Percentiles rank a stretch among this genome's conserved stretches.
Evolutionary conservation across 2,797 vertebrate genomes (phyloP).

Genomic region (Cirrhinus mrigala): DNA sequence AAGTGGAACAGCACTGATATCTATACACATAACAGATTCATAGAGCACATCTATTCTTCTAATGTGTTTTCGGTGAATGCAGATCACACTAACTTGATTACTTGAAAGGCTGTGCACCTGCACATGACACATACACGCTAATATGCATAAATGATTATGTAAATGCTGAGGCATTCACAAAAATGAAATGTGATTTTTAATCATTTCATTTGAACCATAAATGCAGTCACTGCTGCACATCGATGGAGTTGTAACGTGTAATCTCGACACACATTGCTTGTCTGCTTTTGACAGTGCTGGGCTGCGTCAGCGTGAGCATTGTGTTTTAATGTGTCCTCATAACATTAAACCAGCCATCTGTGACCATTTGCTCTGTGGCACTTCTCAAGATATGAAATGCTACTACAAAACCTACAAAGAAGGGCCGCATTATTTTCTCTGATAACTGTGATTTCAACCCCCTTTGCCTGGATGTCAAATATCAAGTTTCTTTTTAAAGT

Average conservation of each 20-base stretch:
- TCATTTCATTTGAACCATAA: neutral
- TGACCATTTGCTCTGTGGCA: conserved; percentile 41
- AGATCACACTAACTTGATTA: conserved; percentile 23
- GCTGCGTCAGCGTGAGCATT: conserved; percentile 46
- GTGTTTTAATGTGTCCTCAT: conserved; percentile 50
- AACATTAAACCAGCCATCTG: conserved; percentile 53
- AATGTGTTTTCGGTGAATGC: conserved; percentile 2
- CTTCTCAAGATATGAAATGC: conserved; percentile 41
- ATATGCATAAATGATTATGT: neutral
- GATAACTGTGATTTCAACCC: conserved; percentile 27
- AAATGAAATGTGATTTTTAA: conserved; percentile 17
- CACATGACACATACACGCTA: neutral
- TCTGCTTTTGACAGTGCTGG: conserved; percentile 35
- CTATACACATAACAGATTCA: conserved; percentile 32
- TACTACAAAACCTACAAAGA: conserved; percentile 44
- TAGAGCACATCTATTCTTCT: conserved; percentile 10
- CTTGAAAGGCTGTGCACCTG: conserved; percentile 20
- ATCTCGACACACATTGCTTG: conserved; percentile 14
- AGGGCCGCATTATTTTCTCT: neutral
- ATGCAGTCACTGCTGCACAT: neutral
- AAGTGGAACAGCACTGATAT: conserved; percentile 19
- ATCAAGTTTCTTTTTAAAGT: conserved; percentile 29
- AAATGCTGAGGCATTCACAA: conserved; percentile 21
- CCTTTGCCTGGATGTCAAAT: conserved; percentile 21
- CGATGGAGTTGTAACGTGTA: neutral